Evolutionary conservation across 2,888 invertebrate genomes (phyloP).

Genomic region (Ommatoiulus sabulosus): DNA sequence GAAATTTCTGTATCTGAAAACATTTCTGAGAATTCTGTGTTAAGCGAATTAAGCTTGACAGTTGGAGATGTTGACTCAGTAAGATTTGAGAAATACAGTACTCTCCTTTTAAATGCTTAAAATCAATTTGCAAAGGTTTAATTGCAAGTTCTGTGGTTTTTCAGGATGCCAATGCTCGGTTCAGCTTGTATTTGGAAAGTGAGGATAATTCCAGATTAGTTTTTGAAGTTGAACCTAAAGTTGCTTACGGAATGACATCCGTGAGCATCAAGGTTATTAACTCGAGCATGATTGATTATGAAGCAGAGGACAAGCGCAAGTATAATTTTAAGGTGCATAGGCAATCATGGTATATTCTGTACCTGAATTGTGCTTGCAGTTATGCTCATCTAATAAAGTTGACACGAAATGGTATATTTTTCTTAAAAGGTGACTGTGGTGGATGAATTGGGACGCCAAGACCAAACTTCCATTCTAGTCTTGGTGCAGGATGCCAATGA

Average conservation of each 20-base stretch:
- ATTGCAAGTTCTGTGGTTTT: neutral
- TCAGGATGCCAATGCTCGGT: constrained; percentile 78
- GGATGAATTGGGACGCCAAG: constrained; percentile 50
- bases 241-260: constrained; percentile 80
- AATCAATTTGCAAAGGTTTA: neutral
- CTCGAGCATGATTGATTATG: constrained; percentile 74
- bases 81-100: constrained; percentile 6
- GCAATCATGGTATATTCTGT: neutral
- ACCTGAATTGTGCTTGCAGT: neutral
- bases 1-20: constrained; percentile 82
- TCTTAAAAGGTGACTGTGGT: constrained; percentile 51
- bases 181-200: constrained; percentile 74
- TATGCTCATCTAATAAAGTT: neutral
- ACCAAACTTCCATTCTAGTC: constrained; percentile 62
- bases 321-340: constrained; percentile 75
- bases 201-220: constrained; percentile 72
- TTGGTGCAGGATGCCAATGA: constrained; percentile 64
- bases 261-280: constrained; percentile 79
- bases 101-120: too few species aligned
- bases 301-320: constrained; percentile 73
- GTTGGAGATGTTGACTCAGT: constrained; percentile 78
- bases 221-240: constrained; percentile 76
- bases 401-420: neutral
- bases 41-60: constrained; percentile 77
- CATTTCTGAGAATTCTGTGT: constrained; percentile 69